These are phyloP conservation scores for Antrozous pallidus DNA, from an alignment of 2,797 vertebrate species.

Conservation along the genomic window DNA sequence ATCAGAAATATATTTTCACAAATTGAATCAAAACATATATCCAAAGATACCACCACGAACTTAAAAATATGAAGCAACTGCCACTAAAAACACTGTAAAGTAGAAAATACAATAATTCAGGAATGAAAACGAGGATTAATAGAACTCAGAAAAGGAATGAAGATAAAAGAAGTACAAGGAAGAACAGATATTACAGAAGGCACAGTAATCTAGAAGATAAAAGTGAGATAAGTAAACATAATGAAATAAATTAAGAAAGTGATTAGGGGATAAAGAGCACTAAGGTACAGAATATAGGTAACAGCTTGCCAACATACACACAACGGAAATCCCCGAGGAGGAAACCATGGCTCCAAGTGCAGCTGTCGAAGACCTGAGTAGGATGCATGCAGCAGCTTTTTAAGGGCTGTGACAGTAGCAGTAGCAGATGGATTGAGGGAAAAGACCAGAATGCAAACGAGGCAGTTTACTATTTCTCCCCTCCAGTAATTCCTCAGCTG, in stretches of 20 bases:
- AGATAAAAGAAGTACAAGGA: neutral
- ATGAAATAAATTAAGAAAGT: neutral
- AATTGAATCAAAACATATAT: neutral
- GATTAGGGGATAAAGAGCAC: neutral
- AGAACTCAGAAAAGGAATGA: neutral
- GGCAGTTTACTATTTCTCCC: neutral
- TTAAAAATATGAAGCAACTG: neutral
- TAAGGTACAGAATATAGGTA: neutral
- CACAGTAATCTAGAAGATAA: neutral
- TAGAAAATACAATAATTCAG: neutral
- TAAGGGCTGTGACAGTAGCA: neutral
- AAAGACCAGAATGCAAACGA: neutral
- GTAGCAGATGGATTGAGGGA: neutral
- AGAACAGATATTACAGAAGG: neutral
- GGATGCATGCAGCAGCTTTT: neutral
- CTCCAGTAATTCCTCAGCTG: neutral
- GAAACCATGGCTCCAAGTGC: neutral
- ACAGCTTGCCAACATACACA: neutral
- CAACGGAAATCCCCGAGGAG: neutral
- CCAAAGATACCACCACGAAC: neutral
- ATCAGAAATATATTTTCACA: neutral
- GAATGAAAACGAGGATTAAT: neutral
- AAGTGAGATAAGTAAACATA: neutral
- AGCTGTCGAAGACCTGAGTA: neutral
- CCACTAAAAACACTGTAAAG: neutral